These are phyloP conservation scores for Gnathonemus longibarbis DNA, from an alignment of 2,113 vertebrate species.

Conservation along the genomic window DNA sequence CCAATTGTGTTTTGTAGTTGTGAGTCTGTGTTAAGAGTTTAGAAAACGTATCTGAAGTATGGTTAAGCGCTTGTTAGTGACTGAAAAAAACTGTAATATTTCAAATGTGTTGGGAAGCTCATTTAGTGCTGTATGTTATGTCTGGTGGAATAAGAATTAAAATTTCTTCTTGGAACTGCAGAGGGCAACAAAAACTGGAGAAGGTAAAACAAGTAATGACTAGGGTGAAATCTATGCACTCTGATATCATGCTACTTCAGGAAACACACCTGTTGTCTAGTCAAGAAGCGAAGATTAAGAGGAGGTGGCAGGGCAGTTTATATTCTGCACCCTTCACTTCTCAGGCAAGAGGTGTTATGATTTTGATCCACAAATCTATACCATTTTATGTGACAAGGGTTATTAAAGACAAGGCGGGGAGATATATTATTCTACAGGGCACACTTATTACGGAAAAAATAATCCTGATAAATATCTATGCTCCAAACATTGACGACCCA, in stretches of 20 bases:
- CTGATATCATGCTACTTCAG: not conserved
- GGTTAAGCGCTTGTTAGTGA: too few species aligned
- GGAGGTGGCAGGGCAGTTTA: not conserved
- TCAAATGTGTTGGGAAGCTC: not conserved
- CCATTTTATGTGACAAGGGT: not conserved
- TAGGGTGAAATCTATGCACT: not conserved
- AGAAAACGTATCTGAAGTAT: too few species aligned
- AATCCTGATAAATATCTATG: constrained; percentile 5
- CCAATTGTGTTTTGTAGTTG: too few species aligned
- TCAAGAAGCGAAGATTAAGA: not conserved
- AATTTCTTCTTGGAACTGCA: not conserved
- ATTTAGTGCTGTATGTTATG: not conserved
- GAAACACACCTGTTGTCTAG: not conserved
- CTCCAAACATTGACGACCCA: not conserved
- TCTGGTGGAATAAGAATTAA: not conserved
- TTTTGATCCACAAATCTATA: not conserved
- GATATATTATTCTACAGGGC: not conserved
- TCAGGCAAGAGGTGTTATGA: constrained; percentile 1
- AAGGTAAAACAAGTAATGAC: not conserved
- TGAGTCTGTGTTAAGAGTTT: too few species aligned
- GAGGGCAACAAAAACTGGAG: not conserved
- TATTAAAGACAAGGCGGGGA: not conserved
- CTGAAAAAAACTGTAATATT: too few species aligned
- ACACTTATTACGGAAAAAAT: not conserved
- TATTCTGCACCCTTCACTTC: not conserved